Conservation (phyloP, 2,888 invertebrate genomes). For the Oscheius sp. region DNA sequence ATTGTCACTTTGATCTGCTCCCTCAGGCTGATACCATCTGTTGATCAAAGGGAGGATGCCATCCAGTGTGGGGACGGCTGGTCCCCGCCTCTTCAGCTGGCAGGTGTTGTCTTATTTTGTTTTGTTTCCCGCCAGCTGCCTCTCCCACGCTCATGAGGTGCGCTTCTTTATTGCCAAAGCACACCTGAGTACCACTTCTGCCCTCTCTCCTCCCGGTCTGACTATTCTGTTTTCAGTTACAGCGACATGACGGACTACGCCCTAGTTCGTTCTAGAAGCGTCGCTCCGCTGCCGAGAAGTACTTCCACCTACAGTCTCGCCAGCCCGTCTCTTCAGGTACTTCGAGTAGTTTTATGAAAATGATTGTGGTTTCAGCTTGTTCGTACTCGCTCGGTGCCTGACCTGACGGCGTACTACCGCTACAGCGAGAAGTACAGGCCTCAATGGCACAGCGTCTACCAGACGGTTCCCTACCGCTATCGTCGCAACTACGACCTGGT, state of each 20-base stretch:
- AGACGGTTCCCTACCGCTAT: slow-evolving; percentile 62
- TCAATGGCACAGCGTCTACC: slow-evolving; percentile 63
- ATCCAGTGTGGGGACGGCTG: slow-evolving; percentile 20
- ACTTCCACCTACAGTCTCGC: slow-evolving; percentile 46
- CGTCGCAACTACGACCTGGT: slow-evolving; percentile 63
- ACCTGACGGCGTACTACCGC: slow-evolving; percentile 60
- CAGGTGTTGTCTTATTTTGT: slow-evolving; percentile 37
- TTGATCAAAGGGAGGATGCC: slow-evolving; percentile 25
- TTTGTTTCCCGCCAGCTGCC: slow-evolving; percentile 34
- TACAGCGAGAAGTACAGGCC: slow-evolving; percentile 61
- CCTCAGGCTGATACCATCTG: slow-evolving; percentile 2
- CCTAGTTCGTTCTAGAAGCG: slow-evolving; percentile 64
- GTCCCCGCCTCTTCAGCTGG: slow-evolving; percentile 32
- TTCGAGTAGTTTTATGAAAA: neutral
- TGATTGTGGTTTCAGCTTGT: slow-evolving; percentile 45
- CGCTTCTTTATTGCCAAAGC: slow-evolving; percentile 18
- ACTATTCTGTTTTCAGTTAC: slow-evolving; percentile 39
- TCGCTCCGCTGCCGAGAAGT: slow-evolving; percentile 55
- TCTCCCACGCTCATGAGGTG: slow-evolving; percentile 35
- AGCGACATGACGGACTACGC: slow-evolving; percentile 61
- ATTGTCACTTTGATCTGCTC: no score
- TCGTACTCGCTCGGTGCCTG: slow-evolving; percentile 62
- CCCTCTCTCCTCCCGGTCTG: neutral
- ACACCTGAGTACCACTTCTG: slow-evolving; percentile 17
- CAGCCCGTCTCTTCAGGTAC: slow-evolving; percentile 23